Evolutionary conservation across 2,113 vertebrate species (phyloP), one percentile per base, ranked within the genome.

Genomic region (Poicephalus meyeri): DNA sequence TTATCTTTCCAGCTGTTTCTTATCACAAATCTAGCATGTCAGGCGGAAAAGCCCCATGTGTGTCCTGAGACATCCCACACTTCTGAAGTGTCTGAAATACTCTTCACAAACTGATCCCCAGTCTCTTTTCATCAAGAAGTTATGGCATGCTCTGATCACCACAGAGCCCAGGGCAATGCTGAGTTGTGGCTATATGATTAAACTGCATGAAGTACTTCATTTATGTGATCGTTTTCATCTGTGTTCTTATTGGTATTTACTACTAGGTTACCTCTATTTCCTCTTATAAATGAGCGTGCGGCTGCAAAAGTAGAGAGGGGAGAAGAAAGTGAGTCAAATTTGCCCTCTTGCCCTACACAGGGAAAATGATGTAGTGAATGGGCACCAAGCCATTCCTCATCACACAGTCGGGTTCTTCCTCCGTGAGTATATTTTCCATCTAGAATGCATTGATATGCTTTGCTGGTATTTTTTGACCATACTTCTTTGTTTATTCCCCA

Each of bases 401-500:
- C 91, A 60, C 35, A 8, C 9, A 14, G 56, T 49, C 1, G 3
- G 85, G 49, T 63, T 63, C 74, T 1, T 35, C 63, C 58, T 50
- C 79, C 4, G 0, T 17, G 26, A 68, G 25, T 50, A 6, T n/a
- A 35, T 71, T 87, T 93, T 35, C 95, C 78, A 55, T n/a, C 72
- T 81, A 26, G 9, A 52, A 33, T 31, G 63, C 1, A 0, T 49
- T 23, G 80, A 86, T 80, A 31, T 33, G 78, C 78, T 49, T 63
- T 7, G 10, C 88, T 61, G 86, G 76, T 74, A 50, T 52, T 70
- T 33, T 84, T 61, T 25, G 77, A 89, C 81, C 79, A 46, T 44
- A 7, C 89, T 80, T 70, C 55, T 89, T 52, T 95, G 88, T 95
- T 96, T 95, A 87, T 77, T 95, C 95, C 94, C 89, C 87, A 91